Evolutionary conservation across 1,140 invertebrate genomes (phyloP), one percentile per base, ranked within the genome.

Genomic region (Zaprionus camerounensis): DNA sequence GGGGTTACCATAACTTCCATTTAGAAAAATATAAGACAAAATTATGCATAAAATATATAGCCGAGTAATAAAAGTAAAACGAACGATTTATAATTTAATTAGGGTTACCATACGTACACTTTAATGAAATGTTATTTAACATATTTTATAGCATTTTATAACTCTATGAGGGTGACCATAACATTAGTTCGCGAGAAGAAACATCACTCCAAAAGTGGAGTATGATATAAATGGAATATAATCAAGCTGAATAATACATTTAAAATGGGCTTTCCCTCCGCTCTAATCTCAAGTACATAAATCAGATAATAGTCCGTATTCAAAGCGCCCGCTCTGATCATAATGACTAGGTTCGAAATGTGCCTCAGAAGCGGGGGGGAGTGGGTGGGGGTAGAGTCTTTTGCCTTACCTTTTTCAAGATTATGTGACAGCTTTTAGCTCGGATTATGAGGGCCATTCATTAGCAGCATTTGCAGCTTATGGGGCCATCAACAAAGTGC

Each of bases 401-500:
- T 49, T 15, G 26, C 44, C 24, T 58, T 68, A 59, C 56, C 44
- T 68, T 73, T 73, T 58, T 58, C n/a, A 36, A 67, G 70, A 67
- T 67, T 67, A 41, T 67, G 55, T 68, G 64, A 73, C 55, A 44
- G 71, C 56, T 61, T 61, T 56, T 67, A 34, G 56, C 17, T 41
- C 44, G 56, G 46, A 51, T 73, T 67, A 59, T 61, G 41, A 65
- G 31, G 61, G 53, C 67, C 53, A 59, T 71, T 76, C 72, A 75
- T 75, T 75, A 70, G 72, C 67, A 57, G 53, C 72, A 57, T 63
- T 76, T 71, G 55, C n/a, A 65, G 59, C 55, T 65, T 71, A 58
- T 58, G 73, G 22, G 55, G 73, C 44, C 61, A 71, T 76, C 73
- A 76, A 59, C 58, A 56, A 63, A 71, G 53, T 59, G 65, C 64